phyloP scores from a whole-genome alignment of 2,113 vertebrate species.

The Aspidoscelis tigris region DNA sequence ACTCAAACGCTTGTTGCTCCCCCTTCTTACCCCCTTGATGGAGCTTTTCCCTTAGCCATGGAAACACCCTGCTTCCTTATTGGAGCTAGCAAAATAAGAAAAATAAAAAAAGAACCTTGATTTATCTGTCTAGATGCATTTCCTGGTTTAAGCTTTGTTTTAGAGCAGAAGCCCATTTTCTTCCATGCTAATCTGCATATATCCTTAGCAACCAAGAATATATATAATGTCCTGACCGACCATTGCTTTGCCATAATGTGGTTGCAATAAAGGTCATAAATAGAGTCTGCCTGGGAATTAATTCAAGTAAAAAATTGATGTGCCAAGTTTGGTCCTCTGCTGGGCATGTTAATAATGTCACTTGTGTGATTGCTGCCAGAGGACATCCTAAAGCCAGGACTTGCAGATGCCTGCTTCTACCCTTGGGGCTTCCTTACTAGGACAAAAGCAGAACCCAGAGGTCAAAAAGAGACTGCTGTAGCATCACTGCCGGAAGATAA shows the following conservation, averaged over 20 bases:
- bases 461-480: conserved; percentile 53
- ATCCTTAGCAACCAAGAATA: conserved; percentile 43
- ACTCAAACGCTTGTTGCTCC: neutral
- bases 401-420: conserved; percentile 50
- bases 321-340: conserved; percentile 65
- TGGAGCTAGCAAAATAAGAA: conserved; percentile 34
- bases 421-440: conserved; percentile 48
- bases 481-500: conserved; percentile 56
- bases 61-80: conserved; percentile 21
- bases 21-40: neutral
- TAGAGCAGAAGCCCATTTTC: conserved; percentile 44
- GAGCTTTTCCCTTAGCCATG: conserved; percentile 14
- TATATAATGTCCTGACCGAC: conserved; percentile 23
- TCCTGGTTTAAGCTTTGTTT: conserved; percentile 54
- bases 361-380: conserved; percentile 61
- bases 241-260: conserved; percentile 52
- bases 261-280: conserved; percentile 71
- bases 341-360: conserved; percentile 73
- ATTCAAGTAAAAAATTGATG: conserved; percentile 56
- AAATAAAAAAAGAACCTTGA: conserved; percentile 21
- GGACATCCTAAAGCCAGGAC: conserved; percentile 58
- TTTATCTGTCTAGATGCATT: conserved; percentile 63
- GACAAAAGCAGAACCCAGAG: conserved; percentile 51
- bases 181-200: conserved; percentile 52
- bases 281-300: conserved; percentile 68